These are phyloP conservation scores for Rafetus swinhoei DNA, from an alignment of 2,113 vertebrate genomes.

Conservation along the genomic window DNA sequence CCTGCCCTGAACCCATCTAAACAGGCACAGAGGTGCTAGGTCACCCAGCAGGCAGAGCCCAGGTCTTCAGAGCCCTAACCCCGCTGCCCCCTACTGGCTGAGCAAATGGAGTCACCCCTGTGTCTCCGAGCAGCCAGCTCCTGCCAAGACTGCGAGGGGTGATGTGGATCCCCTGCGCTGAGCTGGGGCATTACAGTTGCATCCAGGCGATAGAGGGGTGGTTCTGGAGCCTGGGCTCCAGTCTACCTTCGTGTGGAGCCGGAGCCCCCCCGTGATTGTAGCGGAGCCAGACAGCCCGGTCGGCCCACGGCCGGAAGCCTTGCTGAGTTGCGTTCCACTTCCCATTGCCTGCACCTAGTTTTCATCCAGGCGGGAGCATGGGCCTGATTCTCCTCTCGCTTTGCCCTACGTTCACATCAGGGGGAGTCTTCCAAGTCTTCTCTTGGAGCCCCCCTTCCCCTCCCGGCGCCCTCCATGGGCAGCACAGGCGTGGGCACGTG, in stretches of 20 bases:
- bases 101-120: neutral
- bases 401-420: neutral
- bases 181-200: neutral
- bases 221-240: neutral
- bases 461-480: neutral
- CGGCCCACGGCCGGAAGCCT: neutral
- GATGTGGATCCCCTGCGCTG: neutral
- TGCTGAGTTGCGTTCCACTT: neutral
- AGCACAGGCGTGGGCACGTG: neutral
- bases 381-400: neutral
- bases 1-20: neutral
- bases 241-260: neutral
- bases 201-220: neutral
- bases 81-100: no score
- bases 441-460: neutral
- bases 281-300: neutral
- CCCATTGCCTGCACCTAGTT: neutral
- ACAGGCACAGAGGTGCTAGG: neutral
- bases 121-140: neutral
- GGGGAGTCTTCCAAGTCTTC: neutral
- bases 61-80: no score
- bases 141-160: neutral
- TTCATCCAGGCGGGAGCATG: neutral
- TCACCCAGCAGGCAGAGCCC: neutral
- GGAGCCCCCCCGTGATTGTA: neutral